Percentiles rank a stretch among this genome's conserved stretches.
Conservation (phyloP, 2,113 vertebrate genomes). For the Lepisosteus oculatus region DNA sequence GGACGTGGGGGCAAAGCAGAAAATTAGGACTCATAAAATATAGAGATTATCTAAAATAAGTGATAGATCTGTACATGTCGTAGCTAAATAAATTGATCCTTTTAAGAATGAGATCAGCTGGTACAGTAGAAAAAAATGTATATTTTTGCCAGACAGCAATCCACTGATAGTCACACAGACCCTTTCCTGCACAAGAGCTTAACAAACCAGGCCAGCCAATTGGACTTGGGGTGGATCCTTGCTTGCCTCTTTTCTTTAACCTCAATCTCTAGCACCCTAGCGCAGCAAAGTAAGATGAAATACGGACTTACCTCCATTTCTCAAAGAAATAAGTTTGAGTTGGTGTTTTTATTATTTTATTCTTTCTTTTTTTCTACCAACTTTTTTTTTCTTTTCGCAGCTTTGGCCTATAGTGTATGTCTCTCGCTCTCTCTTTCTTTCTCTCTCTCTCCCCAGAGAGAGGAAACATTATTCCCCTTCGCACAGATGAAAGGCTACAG, state of each 20-base stretch:
- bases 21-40: too few species aligned
- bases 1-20: too few species aligned
- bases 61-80: too few species aligned
- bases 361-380: constrained; percentile 47
- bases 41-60: too few species aligned
- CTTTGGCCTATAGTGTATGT: constrained; percentile 47
- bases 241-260: constrained; percentile 27
- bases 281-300: constrained; percentile 44
- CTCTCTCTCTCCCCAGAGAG: constrained; percentile 62
- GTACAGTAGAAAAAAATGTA: background rate
- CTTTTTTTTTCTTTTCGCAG: constrained; percentile 52
- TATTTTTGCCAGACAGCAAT: background rate
- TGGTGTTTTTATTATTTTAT: constrained; percentile 50
- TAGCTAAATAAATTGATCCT: too few species aligned
- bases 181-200: constrained; percentile 14
- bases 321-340: constrained; percentile 54
- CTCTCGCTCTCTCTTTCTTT: constrained; percentile 36
- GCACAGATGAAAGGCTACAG: constrained; percentile 70
- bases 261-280: constrained; percentile 36
- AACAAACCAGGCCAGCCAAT: background rate
- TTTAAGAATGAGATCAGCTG: too few species aligned
- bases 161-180: background rate
- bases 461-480: constrained; percentile 56
- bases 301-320: constrained; percentile 42
- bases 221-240: constrained; percentile 14